phyloP scores from a whole-genome alignment of 1,140 invertebrate species.

The Papilio machaon region DNA sequence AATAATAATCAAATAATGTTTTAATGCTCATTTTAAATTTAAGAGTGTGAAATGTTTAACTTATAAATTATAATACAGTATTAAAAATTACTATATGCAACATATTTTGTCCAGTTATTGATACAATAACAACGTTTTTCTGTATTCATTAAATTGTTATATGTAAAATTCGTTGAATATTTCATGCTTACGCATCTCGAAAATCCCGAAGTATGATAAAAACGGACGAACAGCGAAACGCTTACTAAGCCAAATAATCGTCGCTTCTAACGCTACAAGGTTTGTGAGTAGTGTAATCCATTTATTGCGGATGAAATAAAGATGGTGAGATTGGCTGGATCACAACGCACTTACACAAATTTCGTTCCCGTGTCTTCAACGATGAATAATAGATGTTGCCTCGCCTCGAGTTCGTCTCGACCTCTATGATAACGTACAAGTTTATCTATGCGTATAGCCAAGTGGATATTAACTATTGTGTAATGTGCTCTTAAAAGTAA shows the following conservation, averaged over 20 bases:
- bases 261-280: slow-evolving; percentile 63
- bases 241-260: slow-evolving; percentile 60
- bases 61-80: too few relatives aligned
- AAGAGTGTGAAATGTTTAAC: too few relatives aligned
- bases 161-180: background rate
- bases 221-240: slow-evolving; percentile 52
- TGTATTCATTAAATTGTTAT: background rate
- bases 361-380: slow-evolving; percentile 73
- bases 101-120: too few relatives aligned
- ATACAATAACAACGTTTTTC: background rate
- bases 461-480: slow-evolving; percentile 6
- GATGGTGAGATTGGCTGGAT: slow-evolving; percentile 75
- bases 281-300: slow-evolving; percentile 73
- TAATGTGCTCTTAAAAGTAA: background rate
- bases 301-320: slow-evolving; percentile 79
- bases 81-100: too few relatives aligned
- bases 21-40: too few relatives aligned
- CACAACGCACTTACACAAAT: slow-evolving; percentile 80
- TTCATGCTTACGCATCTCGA: background rate
- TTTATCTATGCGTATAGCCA: slow-evolving; percentile 16
- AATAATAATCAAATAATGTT: too few relatives aligned
- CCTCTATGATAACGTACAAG: slow-evolving; percentile 45
- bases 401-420: slow-evolving; percentile 54
- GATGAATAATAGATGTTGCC: slow-evolving; percentile 78
- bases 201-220: slow-evolving; percentile 17